Evolutionary conservation across 1,140 invertebrate genomes (phyloP), one percentile per base, ranked within the genome.

Genomic region (Amyelois transitella): DNA sequence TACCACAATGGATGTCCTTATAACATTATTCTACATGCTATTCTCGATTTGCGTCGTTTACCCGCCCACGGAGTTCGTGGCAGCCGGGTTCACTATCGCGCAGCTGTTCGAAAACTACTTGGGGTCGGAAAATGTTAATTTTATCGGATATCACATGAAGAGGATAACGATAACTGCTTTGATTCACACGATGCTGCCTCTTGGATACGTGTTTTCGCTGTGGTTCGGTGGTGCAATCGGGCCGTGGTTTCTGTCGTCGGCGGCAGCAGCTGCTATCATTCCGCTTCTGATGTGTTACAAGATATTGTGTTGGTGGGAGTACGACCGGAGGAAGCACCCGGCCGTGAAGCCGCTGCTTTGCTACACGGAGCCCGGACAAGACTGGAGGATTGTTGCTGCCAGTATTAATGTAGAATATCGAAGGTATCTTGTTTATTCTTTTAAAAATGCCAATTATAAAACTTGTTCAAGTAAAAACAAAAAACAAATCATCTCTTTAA

Each of bases 401-500:
- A 91, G 93, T 62, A 93, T 98, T 48, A 94, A 96, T 79, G 89
- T 85, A 48, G 96, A 97, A 83, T 96, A 93, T 78, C 89, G 93
- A 83, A 91, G 92, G 91, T 94, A 86, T 72, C 47, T 43, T 7
- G 43, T 48, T 14, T 53, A 58, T 49, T 20, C 1, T 44, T 10
- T 38, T n/a, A 3, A 28, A 28, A 28, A 10, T 28, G 10, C 10
- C 25, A 6, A 10, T 28, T 6, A 28, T 28, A 28, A 6, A n/a
- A n/a, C n/a, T n/a, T n/a, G n/a, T n/a, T n/a, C n/a, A n/a, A n/a
- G n/a, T n/a, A n/a, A n/a, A n/a, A n/a, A n/a, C n/a, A n/a, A n/a
- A n/a, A n/a, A n/a, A n/a, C n/a, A n/a, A n/a, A n/a, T n/a, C n/a
- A n/a, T n/a, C n/a, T n/a, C n/a, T n/a, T n/a, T n/a, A n/a, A n/a